Conservation (phyloP, 2,888 invertebrate species). For the Acanthococcus lagerstroemiae region DNA sequence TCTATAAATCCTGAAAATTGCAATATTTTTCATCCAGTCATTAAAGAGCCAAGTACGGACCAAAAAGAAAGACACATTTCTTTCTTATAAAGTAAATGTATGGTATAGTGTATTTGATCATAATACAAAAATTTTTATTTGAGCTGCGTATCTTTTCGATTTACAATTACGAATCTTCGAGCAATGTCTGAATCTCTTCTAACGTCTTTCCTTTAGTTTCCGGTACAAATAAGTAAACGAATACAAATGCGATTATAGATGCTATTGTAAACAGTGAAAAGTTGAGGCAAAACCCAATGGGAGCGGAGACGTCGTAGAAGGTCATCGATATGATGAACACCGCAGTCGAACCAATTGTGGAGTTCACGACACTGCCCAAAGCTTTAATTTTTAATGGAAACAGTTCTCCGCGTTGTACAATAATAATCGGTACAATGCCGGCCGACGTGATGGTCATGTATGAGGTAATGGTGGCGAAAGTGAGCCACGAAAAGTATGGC, state of each 20-base stretch:
- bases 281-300: neutral
- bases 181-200: neutral
- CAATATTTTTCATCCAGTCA: no score
- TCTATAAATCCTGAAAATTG: no score
- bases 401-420: conserved; percentile 7
- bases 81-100: no score
- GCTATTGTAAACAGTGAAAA: neutral
- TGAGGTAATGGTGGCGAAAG: neutral
- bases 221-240: conserved; percentile 8
- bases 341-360: neutral
- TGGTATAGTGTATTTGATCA: no score
- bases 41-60: no score
- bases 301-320: neutral
- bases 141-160: no score
- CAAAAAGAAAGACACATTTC: no score
- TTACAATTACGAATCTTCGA: no score
- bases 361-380: neutral
- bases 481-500: conserved; percentile 5
- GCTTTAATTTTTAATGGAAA: conserved; percentile 11
- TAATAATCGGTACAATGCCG: neutral
- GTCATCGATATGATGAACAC: neutral
- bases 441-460: neutral
- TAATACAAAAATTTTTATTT: no score
- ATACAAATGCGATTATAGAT: neutral
- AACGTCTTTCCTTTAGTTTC: conserved; percentile 8